These are phyloP conservation scores for Clarias pachynema DNA, from an alignment of 2,797 vertebrate species.

Conservation along the genomic window DNA sequence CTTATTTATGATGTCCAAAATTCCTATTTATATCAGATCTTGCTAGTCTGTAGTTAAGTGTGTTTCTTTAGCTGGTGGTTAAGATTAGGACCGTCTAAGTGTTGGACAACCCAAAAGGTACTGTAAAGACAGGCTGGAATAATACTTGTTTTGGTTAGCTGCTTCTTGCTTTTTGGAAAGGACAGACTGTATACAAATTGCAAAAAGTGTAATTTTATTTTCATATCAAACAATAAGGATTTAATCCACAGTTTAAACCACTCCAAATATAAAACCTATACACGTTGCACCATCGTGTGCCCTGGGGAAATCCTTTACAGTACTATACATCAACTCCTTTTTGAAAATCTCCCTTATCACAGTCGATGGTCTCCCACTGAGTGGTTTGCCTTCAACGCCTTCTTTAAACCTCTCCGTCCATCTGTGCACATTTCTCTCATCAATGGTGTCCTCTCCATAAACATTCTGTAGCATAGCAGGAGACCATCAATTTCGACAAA, in stretches of 20 bases:
- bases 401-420: too few relatives aligned
- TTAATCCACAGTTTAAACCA: neutral
- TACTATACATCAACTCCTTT: too few relatives aligned
- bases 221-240: neutral
- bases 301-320: too few relatives aligned
- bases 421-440: too few relatives aligned
- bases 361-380: too few relatives aligned
- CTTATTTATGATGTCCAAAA: slow-evolving; percentile 4
- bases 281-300: too few relatives aligned
- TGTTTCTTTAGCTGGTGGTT: slow-evolving; percentile 2
- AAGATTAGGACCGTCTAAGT: neutral
- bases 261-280: too few relatives aligned
- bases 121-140: slow-evolving; percentile 2
- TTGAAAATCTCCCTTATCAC: too few relatives aligned
- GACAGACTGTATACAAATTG: neutral
- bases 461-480: too few relatives aligned
- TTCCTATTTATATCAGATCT: neutral
- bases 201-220: neutral
- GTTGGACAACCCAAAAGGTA: neutral
- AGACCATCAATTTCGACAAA: too few relatives aligned
- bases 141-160: neutral
- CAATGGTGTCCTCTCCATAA: too few relatives aligned
- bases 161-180: neutral
- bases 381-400: too few relatives aligned
- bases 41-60: slow-evolving; percentile 4